These are phyloP conservation scores for Aphelinus certus DNA, from an alignment of 1,140 invertebrate genomes.

Conservation along the genomic window DNA sequence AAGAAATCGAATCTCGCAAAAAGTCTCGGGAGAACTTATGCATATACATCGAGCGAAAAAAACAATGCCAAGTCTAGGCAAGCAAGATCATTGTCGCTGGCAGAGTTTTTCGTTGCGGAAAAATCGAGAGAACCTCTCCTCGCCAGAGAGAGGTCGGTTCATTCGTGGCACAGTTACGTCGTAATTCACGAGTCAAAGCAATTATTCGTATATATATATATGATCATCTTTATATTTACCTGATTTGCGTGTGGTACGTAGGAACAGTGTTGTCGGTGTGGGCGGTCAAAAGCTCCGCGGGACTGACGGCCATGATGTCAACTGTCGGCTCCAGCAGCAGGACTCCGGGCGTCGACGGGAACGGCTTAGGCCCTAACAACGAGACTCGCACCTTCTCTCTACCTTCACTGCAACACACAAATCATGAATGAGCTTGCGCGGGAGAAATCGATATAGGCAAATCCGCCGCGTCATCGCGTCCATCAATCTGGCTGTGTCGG, in stretches of 20 bases:
- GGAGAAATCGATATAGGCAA: too few species aligned
- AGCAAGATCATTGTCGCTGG: too few species aligned
- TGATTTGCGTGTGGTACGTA: conserved; percentile 63
- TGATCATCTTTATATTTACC: conserved; percentile 45
- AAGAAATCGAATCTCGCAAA: too few species aligned
- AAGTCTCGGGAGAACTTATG: too few species aligned
- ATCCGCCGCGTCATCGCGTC: too few species aligned
- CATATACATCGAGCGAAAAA: too few species aligned
- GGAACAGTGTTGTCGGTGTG: conserved; percentile 63
- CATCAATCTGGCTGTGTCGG: too few species aligned
- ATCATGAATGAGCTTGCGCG: background rate
- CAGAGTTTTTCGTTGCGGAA: too few species aligned
- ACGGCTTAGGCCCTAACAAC: conserved; percentile 60
- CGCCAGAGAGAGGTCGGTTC: too few species aligned
- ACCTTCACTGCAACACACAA: conserved; percentile 57
- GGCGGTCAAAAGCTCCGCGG: conserved; percentile 61
- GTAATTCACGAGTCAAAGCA: background rate
- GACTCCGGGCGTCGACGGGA: conserved; percentile 62
- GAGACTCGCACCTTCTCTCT: conserved; percentile 64
- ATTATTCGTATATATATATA: background rate
- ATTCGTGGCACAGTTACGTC: too few species aligned
- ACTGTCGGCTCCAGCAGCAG: conserved; percentile 60
- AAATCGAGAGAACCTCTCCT: too few species aligned
- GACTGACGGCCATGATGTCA: conserved; percentile 57
- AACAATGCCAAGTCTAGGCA: too few species aligned